Base-by-base conservation (phyloP, 2,797 vertebrate genomes). In the Sylvia borin region DNA sequence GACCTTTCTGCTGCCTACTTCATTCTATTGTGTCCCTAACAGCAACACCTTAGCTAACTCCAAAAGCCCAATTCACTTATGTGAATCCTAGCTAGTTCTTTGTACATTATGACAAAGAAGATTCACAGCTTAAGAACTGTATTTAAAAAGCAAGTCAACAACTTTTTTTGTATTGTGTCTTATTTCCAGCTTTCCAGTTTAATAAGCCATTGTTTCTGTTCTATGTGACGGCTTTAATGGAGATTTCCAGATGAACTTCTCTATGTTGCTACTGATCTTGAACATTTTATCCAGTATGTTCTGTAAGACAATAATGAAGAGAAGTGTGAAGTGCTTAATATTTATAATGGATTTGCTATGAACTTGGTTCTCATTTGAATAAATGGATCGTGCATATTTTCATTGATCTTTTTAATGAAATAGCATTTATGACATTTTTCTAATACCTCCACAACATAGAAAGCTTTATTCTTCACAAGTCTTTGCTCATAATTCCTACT, bases 301-400 rank as follows among this genome's bases (percentile, higher is more conserved):
- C 38, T 0, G 0, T 57, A 47, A 71, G 48, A 82, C 7, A 66
- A 48, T 70, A 50, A 3, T 36, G 29, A 76, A 71, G 10, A 3
- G 22, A 81, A 62, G 20, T 82, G 68, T 85, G 25, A 78, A 89
- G 45, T 1, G 47, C 17, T 86, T 86, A 34, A 11, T 78, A 24
- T 73, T 85, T 66, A 62, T 60, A 47, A 38, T 45, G 24, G 19
- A 70, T 92, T 94, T 71, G 7, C 61, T 71, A 65, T 26, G 12
- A 62, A 38, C 58, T 68, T 51, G 9, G 7, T 82, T 87, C 40
- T 55, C 19, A 66, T 62, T 85, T 40, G 8, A 77, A 53, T 53
- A 38, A 71, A 57, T 2, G 4, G 13, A 47, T 72, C 0, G 0
- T 71, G 34, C 3, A 0, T 54, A 75, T 60, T 91, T 82, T 74